Evolutionary conservation across 2,888 invertebrate species (phyloP).

Genomic region (Phyto melanocephala): DNA sequence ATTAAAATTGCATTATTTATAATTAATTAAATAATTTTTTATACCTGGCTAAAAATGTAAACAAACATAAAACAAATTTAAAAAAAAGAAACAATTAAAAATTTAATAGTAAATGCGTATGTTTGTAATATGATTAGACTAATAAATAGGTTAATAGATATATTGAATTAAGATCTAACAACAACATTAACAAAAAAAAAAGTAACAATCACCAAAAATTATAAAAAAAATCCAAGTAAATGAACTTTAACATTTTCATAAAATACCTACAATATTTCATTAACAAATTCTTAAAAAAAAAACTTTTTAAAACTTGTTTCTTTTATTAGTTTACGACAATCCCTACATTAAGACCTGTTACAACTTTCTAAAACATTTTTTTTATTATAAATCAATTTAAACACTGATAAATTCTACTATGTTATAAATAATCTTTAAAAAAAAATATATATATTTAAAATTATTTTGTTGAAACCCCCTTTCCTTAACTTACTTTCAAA

Average conservation of each 20-base stretch:
- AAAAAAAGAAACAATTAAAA: not conserved
- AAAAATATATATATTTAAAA: too few species aligned
- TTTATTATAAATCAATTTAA: constrained; percentile 16
- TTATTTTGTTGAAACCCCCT: constrained; percentile 50
- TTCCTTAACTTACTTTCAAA: constrained; percentile 58
- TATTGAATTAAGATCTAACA: constrained; percentile 22
- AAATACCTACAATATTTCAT: not conserved
- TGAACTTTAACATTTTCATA: not conserved
- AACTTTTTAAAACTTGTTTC: not conserved
- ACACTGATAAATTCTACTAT: constrained; percentile 18
- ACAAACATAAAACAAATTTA: constrained; percentile 16
- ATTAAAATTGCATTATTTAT: constrained; percentile 22
- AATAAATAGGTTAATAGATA: constrained; percentile 26
- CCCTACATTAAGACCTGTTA: not conserved
- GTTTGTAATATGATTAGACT: constrained; percentile 44
- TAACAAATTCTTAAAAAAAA: not conserved
- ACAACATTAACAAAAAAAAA: constrained; percentile 23
- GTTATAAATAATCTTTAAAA: too few species aligned
- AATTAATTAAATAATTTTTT: constrained; percentile 58
- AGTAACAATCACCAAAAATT: constrained; percentile 36
- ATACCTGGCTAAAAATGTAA: constrained; percentile 55
- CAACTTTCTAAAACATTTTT: not conserved
- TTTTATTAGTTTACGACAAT: not conserved
- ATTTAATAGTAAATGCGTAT: constrained; percentile 9
- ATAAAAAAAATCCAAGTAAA: constrained; percentile 25